Evolutionary conservation across 2,888 invertebrate genomes (phyloP).

Genomic region (Acanthopleura granulata): DNA sequence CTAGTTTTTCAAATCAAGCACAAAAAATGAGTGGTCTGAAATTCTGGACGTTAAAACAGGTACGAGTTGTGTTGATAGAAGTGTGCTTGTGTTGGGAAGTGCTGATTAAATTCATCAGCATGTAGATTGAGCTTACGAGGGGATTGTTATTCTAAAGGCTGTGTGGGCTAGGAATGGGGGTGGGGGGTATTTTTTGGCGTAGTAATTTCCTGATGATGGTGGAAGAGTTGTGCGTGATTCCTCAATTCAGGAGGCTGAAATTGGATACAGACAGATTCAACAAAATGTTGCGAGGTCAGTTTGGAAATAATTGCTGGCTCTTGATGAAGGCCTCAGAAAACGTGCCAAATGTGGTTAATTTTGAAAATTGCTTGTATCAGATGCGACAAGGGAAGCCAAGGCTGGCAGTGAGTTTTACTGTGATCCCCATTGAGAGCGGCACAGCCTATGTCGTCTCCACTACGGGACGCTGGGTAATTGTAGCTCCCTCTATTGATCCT

Average conservation of each 20-base stretch:
- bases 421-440: not conserved
- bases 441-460: not conserved
- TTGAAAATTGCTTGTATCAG: not conserved
- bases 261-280: constrained; percentile 1
- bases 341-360: constrained; percentile 8
- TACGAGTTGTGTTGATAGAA: too few relatives aligned
- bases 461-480: not conserved
- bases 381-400: not conserved
- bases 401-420: not conserved
- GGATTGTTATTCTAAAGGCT: too few relatives aligned
- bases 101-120: too few relatives aligned
- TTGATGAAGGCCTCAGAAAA: not conserved
- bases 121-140: too few relatives aligned
- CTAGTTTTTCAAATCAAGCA: too few relatives aligned
- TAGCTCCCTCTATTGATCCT: not conserved
- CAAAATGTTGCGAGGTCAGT: constrained; percentile 4
- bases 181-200: too few relatives aligned
- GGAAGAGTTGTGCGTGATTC: not conserved
- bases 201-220: too few relatives aligned
- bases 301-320: not conserved
- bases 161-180: too few relatives aligned
- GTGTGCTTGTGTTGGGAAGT: too few relatives aligned
- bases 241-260: not conserved
- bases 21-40: too few relatives aligned
- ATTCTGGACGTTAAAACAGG: too few relatives aligned